Evolutionary conservation across 2,113 vertebrate species (phyloP), one percentile per base, ranked within the genome.

Genomic region (Okapia johnstoni): DNA sequence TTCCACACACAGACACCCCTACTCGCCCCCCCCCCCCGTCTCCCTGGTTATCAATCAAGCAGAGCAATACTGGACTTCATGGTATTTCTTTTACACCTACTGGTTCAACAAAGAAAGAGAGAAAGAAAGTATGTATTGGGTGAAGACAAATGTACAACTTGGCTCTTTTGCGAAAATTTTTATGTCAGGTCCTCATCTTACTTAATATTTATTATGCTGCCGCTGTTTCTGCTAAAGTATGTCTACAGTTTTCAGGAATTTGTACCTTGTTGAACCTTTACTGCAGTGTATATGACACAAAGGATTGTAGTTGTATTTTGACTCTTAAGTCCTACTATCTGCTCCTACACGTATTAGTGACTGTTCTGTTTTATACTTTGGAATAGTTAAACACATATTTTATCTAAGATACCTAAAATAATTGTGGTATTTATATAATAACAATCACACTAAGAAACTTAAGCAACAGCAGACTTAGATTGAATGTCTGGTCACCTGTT

Each of bases 351-450:
- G 58, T 91, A 6, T 58, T 21, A 94, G 2, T 55, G 28, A 80
- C 26, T 83, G 3, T 83, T 76, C 23, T 48, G 4, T 88, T 88
- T 87, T 61, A 10, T 80, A 88, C 57, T 94, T 48, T n/a, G 33
- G 1, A 90, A 58, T 55, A 63, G 25, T 88, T 81, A 95, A 95
- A 87, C 5, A 87, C 9, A n/a, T 79, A 52, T 63, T 90, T 90
- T 55, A 88, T 19, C 19, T 66, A 91, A 85, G 23, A 96, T n/a
- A 85, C 1, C 7, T 48, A 33, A 96, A 58, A 28, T 87, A 48
- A 63, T 26, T 95, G 12, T 96, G 5, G 6, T 88, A 28, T 48
- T 92, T 83, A 40, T 76, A 9, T 55, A 93, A 85, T 83, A 88
- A 5, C 14, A 21, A 77, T 43, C 48, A 0, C 16, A 61, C 58